Evolutionary conservation across 2,797 vertebrate species (phyloP), one percentile per base, ranked within the genome.

Genomic region (Lepilemur ruficaudatus): DNA sequence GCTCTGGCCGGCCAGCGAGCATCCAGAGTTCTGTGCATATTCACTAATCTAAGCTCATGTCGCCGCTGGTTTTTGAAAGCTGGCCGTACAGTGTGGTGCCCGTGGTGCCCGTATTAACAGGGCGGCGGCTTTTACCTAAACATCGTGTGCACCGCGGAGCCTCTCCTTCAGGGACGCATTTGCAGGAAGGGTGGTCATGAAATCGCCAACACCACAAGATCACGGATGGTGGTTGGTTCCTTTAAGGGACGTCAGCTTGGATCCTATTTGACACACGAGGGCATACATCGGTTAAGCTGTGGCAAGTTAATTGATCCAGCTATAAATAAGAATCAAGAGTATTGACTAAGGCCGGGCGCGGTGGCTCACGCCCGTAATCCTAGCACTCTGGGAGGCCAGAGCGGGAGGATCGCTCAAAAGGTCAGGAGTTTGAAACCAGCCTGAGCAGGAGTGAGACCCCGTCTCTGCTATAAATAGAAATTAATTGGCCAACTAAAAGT

Each of bases 61-160:
- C 32, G 35, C 55, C 41, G 7, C 73, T 10, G 67, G 35, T 13
- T 46, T 86, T 3, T 35, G 48, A 35, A 69, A 93, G 57, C 43
- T 15, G 57, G 80, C 4, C n/a, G 3, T 17, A 25, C 17, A 10
- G 38, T 48, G 73, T 28, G 13, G 41, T 20, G 82, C 23, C 59
- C 1, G 0, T 4, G 8, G 35, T 5, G 4, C 73, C 10, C 25
- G 17, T 41, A 17, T 1, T 38, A 55, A 50, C 20, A 6, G 35
- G 18, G 63, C 14, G 30, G 57, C 55, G 35, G 63, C 12, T 46
- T 75, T 38, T 5, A 48, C 59, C 41, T 59, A 15, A 48, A 30
- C 12, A 30, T 63, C 0, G 0, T 28, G 32, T 41, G 35, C 35
- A n/a, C 70, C 30, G n/a, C 32, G 0, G 17, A 32, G 48, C 2